Evolutionary conservation across 2,888 invertebrate species (phyloP), one percentile per base, ranked within the genome.

Genomic region (Brachypterus glaber): DNA sequence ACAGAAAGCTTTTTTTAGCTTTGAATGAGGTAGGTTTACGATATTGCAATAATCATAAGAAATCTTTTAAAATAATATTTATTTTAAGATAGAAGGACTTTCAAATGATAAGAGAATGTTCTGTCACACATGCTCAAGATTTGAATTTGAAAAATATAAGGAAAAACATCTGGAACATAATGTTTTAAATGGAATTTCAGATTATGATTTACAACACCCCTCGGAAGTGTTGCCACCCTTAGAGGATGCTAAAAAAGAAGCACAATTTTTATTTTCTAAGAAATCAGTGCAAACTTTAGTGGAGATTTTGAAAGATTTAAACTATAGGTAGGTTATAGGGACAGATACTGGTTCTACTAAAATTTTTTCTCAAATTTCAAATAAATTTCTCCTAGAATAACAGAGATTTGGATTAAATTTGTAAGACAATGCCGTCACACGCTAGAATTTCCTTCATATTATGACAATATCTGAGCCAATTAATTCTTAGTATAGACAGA

Each of bases 211-310:
- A 14, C 52, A 55, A 2, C 69, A 73, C 48, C 84, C 87, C 0
- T 77, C 82, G 0, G 69, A 72, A 37, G 71, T 88, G 54, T 60
- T 92, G 7, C 70, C 71, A 17, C 77, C 87, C 1, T 56, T 83
- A 9, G 76, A 79, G 30, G 76, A 84, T 64, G 76, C 84, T 33
- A 82, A 84, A 48, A 79, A 77, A 15, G 88, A 90, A 64, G 92
- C 92, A 0, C 92, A 92, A 62, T 92, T 85, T 62, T 74, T 90
- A 50, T 93, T 93, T 63, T 74, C 82, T 2, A 70, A 76, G 44
- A 72, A 74, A 44, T 72, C 85, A 16, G 70, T 81, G 3, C 54
- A 69, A 8, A 77, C 82, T 44, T 71, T 90, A 11, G 57, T 77
- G 8, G 69, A 74, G 13, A 76, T 80, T 49, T 66, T 85, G 15